These are phyloP conservation scores for Notothenia rossii DNA, from an alignment of 2,113 vertebrate species.

Conservation along the genomic window DNA sequence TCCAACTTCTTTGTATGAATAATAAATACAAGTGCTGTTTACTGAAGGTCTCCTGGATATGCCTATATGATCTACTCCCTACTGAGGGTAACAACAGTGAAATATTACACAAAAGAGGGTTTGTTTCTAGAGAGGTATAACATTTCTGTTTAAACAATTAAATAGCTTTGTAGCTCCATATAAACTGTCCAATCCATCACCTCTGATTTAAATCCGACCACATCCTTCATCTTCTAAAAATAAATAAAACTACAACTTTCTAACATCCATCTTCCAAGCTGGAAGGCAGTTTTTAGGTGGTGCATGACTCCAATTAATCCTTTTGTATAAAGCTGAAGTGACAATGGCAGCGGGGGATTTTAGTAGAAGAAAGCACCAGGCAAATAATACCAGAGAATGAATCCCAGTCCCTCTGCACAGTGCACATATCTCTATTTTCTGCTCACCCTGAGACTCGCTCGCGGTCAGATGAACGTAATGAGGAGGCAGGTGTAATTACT, in stretches of 20 bases:
- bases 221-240: neutral
- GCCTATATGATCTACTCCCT: neutral
- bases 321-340: slow-evolving; percentile 32
- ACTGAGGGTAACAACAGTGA: neutral
- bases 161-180: no score
- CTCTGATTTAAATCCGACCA: neutral
- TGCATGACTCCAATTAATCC: slow-evolving; percentile 24
- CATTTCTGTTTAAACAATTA: neutral
- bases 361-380: neutral
- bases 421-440: slow-evolving; percentile 24
- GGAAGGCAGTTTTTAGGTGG: neutral
- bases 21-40: neutral
- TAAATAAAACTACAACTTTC: neutral
- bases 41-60: neutral
- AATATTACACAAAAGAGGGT: neutral
- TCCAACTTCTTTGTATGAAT: neutral
- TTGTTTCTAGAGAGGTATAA: neutral
- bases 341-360: slow-evolving; percentile 2
- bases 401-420: slow-evolving; percentile 10
- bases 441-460: slow-evolving; percentile 4
- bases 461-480: slow-evolving; percentile 35
- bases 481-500: slow-evolving; percentile 72
- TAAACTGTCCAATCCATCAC: neutral
- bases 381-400: slow-evolving; percentile 14
- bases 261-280: neutral